A percentile compares a stretch with the other conserved stretches of the same genome.
phyloP scores from a whole-genome alignment of 2,113 vertebrate species.

The Cacatua alba region DNA sequence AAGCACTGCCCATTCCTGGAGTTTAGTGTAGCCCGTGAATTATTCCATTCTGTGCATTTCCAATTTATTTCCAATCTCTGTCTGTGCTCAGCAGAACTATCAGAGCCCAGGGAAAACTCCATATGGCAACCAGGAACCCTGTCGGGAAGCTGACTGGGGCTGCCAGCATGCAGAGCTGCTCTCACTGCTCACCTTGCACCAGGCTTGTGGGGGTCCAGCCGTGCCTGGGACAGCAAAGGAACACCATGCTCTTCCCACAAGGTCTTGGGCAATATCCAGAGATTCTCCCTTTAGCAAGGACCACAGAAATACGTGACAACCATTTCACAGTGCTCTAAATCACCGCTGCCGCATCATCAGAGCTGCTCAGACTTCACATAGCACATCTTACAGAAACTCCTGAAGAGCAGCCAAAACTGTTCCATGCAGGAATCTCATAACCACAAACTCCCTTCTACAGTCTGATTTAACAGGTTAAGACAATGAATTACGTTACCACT shows the following conservation, averaged over 20 bases:
- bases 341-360: fast-evolving
- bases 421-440: not conserved
- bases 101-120: not conserved
- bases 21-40: not conserved
- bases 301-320: fast-evolving
- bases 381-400: not conserved
- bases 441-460: fast-evolving
- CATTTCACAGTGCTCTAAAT: not conserved
- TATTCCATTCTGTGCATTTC: not conserved
- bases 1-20: not conserved
- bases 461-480: fast-evolving
- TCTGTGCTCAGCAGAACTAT: not conserved
- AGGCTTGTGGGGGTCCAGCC: fast-evolving
- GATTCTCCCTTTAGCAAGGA: not conserved
- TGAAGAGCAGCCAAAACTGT: not conserved
- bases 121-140: not conserved
- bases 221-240: not conserved
- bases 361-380: not conserved
- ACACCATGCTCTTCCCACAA: fast-evolving
- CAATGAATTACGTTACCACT: fast-evolving
- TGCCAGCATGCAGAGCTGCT: fast-evolving
- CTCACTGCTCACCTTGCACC: fast-evolving
- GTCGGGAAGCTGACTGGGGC: not conserved
- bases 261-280: not conserved
- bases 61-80: not conserved